Conservation (phyloP, 2,113 vertebrate species). For the Pterocles gutturalis region DNA sequence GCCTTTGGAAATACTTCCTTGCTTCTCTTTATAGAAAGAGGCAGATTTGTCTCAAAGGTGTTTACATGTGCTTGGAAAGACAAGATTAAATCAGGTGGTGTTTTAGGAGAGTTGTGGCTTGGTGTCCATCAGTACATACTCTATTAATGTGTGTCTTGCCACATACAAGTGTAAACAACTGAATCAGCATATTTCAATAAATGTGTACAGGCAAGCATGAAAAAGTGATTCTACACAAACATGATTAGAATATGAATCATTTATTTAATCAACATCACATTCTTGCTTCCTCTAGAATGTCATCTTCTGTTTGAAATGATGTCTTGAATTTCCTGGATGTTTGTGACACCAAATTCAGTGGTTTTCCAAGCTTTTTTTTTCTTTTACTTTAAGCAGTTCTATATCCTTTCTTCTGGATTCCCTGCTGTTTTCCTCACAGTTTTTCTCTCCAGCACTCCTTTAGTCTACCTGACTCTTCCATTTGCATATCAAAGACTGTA, state of each 20-base stretch:
- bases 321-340: not conserved
- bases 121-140: not conserved
- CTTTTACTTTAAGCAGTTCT: not conserved
- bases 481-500: constrained; percentile 15
- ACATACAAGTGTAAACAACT: not conserved
- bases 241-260: not conserved
- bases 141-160: not conserved
- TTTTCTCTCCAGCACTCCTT: not conserved
- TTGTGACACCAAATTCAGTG: not conserved
- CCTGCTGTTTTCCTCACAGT: not conserved
- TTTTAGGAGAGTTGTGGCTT: not conserved
- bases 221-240: not conserved
- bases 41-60: not conserved
- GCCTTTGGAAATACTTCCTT: not conserved
- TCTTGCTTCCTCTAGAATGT: not conserved
- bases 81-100: not conserved
- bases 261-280: not conserved
- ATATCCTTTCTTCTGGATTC: not conserved
- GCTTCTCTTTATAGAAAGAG: not conserved
- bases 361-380: not conserved
- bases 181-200: not conserved
- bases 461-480: not conserved
- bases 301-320: not conserved
- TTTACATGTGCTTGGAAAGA: not conserved
- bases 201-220: too few species aligned